Conservation (phyloP, 1,140 invertebrate genomes). For the Pectinophora gossypiella region DNA sequence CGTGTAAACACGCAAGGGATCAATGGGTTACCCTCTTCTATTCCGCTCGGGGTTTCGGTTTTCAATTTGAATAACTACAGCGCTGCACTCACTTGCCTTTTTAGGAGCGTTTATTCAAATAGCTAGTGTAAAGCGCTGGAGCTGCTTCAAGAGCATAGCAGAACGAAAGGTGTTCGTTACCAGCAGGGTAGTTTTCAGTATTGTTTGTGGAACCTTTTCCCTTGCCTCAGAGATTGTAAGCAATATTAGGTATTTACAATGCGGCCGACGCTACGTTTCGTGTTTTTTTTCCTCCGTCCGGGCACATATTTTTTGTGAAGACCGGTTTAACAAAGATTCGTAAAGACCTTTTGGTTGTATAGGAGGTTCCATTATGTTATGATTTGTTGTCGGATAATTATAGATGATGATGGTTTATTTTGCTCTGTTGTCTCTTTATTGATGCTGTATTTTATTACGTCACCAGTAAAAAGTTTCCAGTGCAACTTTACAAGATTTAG, state of each 20-base stretch:
- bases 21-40: conserved; percentile 51
- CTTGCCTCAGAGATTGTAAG: conserved; percentile 35
- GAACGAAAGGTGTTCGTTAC: conserved; percentile 35
- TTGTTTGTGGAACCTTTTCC: conserved; percentile 44
- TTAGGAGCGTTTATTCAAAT: not conserved
- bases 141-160: conserved; percentile 12
- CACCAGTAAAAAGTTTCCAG: no score
- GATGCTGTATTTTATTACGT: conserved; percentile 2
- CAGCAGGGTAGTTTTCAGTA: conserved; percentile 48
- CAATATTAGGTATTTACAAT: conserved; percentile 53
- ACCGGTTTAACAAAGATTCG: conserved; percentile 22
- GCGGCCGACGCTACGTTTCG: conserved; percentile 25
- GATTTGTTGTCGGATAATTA: conserved; percentile 50
- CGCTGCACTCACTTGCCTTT: conserved; percentile 15
- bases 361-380: conserved; percentile 47
- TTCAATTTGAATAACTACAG: conserved; percentile 23
- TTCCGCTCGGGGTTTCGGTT: conserved; percentile 46
- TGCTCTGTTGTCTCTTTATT: conserved; percentile 19
- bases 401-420: conserved; percentile 40
- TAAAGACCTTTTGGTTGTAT: conserved; percentile 35
- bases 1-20: conserved; percentile 25
- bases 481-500: no score
- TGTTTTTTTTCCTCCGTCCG: conserved; percentile 23
- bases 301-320: conserved; percentile 30
- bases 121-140: conserved; percentile 31